Conservation (phyloP, 2,888 invertebrate genomes). For the Diaprepes abbreviatus region DNA sequence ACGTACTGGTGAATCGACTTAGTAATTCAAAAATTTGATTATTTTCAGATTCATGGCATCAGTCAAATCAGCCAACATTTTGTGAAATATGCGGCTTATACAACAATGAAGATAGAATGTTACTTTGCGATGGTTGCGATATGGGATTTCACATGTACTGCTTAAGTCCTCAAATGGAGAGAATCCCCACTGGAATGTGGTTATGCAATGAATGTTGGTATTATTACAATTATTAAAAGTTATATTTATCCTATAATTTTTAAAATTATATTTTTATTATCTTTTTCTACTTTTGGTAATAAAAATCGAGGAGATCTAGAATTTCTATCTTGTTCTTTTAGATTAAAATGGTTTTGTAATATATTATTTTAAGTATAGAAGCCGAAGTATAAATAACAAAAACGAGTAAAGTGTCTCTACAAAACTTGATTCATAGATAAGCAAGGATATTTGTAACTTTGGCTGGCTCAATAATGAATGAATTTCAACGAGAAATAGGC, state of each 20-base stretch:
- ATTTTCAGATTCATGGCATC: not conserved
- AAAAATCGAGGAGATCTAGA: too few relatives aligned
- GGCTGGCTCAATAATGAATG: too few relatives aligned
- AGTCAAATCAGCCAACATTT: constrained; percentile 14
- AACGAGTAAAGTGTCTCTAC: too few relatives aligned
- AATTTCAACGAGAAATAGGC: too few relatives aligned
- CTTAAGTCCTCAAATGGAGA: constrained; percentile 23
- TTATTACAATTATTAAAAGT: constrained; percentile 24
- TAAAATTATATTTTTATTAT: not conserved
- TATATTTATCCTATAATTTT: not conserved
- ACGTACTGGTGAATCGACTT: too few relatives aligned
- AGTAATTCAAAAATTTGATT: too few relatives aligned
- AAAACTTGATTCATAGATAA: too few relatives aligned
- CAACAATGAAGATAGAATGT: constrained; percentile 26
- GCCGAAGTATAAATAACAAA: too few relatives aligned
- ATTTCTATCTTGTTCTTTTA: too few relatives aligned
- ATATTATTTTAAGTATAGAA: too few relatives aligned
- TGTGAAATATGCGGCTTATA: constrained; percentile 41
- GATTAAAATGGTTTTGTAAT: too few relatives aligned
- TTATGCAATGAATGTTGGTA: constrained; percentile 45
- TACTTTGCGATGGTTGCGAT: constrained; percentile 38
- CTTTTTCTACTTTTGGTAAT: not conserved
- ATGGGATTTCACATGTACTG: constrained; percentile 35
- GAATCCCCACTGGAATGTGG: constrained; percentile 33
- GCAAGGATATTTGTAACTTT: too few relatives aligned